Base-by-base conservation (phyloP, 2,888 invertebrate genomes). In the Lasioglossum zephyrum region DNA sequence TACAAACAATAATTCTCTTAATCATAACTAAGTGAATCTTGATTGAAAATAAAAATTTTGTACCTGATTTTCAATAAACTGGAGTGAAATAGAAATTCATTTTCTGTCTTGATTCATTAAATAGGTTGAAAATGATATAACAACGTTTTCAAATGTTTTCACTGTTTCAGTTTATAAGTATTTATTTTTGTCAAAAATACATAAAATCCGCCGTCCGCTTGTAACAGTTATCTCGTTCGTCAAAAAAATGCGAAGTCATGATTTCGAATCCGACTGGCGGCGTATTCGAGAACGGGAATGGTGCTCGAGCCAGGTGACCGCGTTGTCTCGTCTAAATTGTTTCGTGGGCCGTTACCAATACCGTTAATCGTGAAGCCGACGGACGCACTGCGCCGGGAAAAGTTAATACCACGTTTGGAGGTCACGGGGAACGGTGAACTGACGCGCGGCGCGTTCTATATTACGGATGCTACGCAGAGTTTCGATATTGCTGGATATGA, bases 281-380 rank as follows among this genome's bases (percentile, higher is more conserved):
- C 72, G 26, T 72, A 82, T 80, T 22, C 77, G 16, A 39, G 63
- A 36, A 82, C 47, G 69, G 73, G 79, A 82, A 87, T 70, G 77
- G 72, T 6, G 66, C 73, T 44, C 70, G 44, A 73, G 18, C 69
- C 73, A 53, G 78, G 41, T 82, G 78, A 73, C 81, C 85, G 79
- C 79, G 73, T 78, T 82, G 41, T 78, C 75, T 69, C 73, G 81
- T 80, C 83, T 83, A 91, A 92, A 93, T 92, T 92, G 87, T 90
- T 90, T 90, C 90, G 69, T 73, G 81, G 47, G 82, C 93, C 93
- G 93, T 93, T 93, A 92, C 81, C 79, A 86, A 90, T 92, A 93
- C 93, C 93, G 93, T 93, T 94, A 92, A 92, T 92, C 92, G 89
- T 26, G 22, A 22, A 57, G 73, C 66, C 77, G 72, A 66, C 66